Conservation (phyloP, 1,140 invertebrate genomes). For the Zaprionus ornatus region DNA sequence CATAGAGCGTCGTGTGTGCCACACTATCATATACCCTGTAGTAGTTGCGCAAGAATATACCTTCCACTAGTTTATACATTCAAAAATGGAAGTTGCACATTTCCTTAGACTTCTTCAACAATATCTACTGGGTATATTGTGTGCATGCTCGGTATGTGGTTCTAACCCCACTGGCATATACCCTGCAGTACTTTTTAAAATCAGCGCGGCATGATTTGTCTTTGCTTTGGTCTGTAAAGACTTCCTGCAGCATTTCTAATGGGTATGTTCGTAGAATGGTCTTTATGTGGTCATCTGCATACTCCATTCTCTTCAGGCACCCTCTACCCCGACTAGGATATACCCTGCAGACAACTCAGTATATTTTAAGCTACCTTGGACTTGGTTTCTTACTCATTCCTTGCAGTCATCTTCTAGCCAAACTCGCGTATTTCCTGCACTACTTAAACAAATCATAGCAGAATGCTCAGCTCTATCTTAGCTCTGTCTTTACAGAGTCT, state of each 20-base stretch:
- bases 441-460: neutral
- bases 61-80: neutral
- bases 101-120: no score
- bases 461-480: neutral
- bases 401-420: no score
- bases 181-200: neutral
- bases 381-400: neutral
- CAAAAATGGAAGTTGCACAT: no score
- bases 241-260: neutral
- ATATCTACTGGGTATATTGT: no score
- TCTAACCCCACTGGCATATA: neutral
- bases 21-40: constrained; percentile 13
- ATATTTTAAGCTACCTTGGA: neutral
- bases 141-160: no score
- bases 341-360: neutral
- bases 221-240: neutral
- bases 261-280: no score
- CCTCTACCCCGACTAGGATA: neutral
- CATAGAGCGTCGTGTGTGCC: neutral
- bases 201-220: no score
- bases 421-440: neutral
- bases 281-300: no score
- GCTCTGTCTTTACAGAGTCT: neutral
- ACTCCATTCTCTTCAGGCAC: no score
- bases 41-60: neutral